Percentiles rank a stretch among this genome's conserved stretches.
Evolutionary conservation across 1,140 invertebrate species (phyloP).

Genomic region (Eueides isabella): DNA sequence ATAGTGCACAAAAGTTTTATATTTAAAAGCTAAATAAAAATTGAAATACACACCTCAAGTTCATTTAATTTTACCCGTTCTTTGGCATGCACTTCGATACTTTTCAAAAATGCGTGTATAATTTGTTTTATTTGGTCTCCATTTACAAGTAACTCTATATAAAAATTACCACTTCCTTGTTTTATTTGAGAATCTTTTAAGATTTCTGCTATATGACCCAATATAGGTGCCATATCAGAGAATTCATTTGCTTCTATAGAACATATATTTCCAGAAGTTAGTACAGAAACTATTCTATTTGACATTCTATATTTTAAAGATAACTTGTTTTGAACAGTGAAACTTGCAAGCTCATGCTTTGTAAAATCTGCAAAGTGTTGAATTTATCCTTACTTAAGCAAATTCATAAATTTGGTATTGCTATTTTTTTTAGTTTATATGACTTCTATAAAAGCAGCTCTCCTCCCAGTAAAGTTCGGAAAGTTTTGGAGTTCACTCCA

Average conservation of each 20-base stretch:
- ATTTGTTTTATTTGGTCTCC: slow-evolving; percentile 56
- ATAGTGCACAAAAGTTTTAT: too few relatives aligned
- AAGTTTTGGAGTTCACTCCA: too few relatives aligned
- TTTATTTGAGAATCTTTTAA: slow-evolving; percentile 49
- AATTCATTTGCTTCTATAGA: slow-evolving; percentile 59
- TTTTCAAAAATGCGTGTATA: slow-evolving; percentile 63
- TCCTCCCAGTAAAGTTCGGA: too few relatives aligned
- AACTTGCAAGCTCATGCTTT: slow-evolving; percentile 53
- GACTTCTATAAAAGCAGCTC: neutral
- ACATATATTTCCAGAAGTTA: slow-evolving; percentile 46
- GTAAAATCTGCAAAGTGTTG: slow-evolving; percentile 55
- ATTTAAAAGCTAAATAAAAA: neutral
- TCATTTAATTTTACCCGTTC: slow-evolving; percentile 60
- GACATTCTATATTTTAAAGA: slow-evolving; percentile 58
- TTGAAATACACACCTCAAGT: slow-evolving; percentile 52
- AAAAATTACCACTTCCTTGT: slow-evolving; percentile 49
- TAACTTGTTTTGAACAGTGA: slow-evolving; percentile 39
- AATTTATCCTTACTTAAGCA: neutral
- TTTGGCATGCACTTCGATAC: slow-evolving; percentile 68
- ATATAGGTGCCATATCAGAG: slow-evolving; percentile 55
- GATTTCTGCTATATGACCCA: slow-evolving; percentile 55
- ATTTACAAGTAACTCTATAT: slow-evolving; percentile 49
- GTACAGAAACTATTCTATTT: slow-evolving; percentile 58
- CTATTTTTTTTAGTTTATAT: neutral
- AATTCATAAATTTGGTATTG: neutral